Percentiles rank a stretch among this genome's conserved stretches.
Evolutionary conservation across 2,797 vertebrate species (phyloP).

Genomic region (Cynodonichthys magdalenae): DNA sequence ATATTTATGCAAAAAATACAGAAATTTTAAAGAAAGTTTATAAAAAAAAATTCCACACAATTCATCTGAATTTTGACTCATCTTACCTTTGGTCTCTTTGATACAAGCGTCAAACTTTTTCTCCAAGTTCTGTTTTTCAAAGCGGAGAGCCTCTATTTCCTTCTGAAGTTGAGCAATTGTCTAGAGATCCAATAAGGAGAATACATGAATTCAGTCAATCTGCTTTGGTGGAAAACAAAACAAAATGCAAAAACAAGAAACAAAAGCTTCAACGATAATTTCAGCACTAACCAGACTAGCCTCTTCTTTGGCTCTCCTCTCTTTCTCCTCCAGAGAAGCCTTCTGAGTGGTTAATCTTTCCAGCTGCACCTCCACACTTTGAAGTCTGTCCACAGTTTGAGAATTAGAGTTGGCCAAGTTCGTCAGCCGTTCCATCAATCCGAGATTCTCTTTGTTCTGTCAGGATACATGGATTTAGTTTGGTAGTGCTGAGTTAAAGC

Average conservation of each 20-base stretch:
- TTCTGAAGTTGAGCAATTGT: conserved; percentile 78
- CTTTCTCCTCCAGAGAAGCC: conserved; percentile 80
- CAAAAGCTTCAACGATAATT: conserved; percentile 1
- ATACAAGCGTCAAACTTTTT: conserved; percentile 78
- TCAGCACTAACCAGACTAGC: conserved; percentile 80
- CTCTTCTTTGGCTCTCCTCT: conserved; percentile 82
- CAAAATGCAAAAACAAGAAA: background rate
- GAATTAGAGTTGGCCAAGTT: conserved; percentile 82
- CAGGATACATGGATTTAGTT: conserved; percentile 9
- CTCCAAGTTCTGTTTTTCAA: conserved; percentile 84
- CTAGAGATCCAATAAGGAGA: conserved; percentile 42
- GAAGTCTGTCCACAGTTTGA: conserved; percentile 83
- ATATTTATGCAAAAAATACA: too few species aligned
- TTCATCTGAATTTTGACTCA: background rate
- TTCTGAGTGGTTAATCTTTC: conserved; percentile 81
- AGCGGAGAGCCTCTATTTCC: conserved; percentile 76
- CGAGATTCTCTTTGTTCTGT: conserved; percentile 91
- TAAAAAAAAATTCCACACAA: background rate
- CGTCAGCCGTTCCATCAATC: conserved; percentile 90
- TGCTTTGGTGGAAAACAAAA: conserved; percentile 2
- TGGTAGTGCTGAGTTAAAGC: background rate
- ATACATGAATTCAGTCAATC: background rate
- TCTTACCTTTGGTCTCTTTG: conserved; percentile 86
- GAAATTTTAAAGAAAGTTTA: too few species aligned
- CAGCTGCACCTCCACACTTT: conserved; percentile 85